Conservation (phyloP, 1,140 invertebrate species). For the Lepidurus arcticus region DNA sequence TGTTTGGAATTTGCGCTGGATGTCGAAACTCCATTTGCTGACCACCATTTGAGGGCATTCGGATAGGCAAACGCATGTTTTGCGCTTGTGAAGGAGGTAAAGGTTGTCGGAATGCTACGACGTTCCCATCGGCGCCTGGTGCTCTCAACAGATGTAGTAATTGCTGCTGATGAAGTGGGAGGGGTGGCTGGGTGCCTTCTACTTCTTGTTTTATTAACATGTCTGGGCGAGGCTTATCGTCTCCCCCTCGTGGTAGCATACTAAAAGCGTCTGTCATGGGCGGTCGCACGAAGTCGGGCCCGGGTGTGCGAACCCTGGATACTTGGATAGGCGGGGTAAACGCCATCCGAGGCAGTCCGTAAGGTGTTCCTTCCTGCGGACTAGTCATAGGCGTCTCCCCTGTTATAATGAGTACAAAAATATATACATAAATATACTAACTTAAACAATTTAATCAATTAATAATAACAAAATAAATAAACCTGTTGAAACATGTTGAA, state of each 20-base stretch:
- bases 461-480: background rate
- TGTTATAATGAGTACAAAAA: slow-evolving; percentile 23
- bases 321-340: slow-evolving; percentile 32
- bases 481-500: background rate
- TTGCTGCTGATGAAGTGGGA: slow-evolving; percentile 32
- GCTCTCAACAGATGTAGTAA: background rate
- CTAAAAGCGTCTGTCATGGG: background rate
- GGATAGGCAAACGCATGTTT: background rate
- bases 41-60: background rate
- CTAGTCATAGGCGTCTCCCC: slow-evolving; percentile 44
- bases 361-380: slow-evolving; percentile 42
- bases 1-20: background rate
- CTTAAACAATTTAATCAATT: background rate
- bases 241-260: background rate
- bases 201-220: background rate
- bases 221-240: background rate
- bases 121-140: background rate
- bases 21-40: background rate
- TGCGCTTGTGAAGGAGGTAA: slow-evolving; percentile 40
- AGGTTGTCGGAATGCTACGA: background rate
- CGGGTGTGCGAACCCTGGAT: slow-evolving; percentile 34
- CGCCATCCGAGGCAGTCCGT: background rate
- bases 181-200: slow-evolving; percentile 29
- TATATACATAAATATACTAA: background rate
- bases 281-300: slow-evolving; percentile 25